phyloP scores from a whole-genome alignment of 2,888 invertebrate genomes.

The Dorcus parallelipipedus region DNA sequence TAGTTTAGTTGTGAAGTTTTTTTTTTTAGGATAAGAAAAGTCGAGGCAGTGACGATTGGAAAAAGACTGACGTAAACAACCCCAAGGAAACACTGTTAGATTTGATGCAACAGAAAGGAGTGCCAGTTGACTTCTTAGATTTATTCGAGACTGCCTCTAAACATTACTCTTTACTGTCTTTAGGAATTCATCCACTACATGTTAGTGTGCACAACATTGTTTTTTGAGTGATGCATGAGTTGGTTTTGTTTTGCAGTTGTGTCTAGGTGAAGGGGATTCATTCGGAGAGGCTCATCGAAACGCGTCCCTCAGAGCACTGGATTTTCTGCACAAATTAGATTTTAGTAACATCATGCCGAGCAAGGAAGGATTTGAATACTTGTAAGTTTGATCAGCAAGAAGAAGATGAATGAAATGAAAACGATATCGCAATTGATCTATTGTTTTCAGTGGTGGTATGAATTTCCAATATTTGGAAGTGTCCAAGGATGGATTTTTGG shows the following conservation, averaged over 20 bases:
- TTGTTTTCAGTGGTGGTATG: too few species aligned
- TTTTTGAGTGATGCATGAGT: too few species aligned
- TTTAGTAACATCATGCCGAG: constrained; percentile 5
- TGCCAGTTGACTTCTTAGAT: constrained; percentile 18
- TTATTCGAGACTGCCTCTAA: constrained; percentile 13
- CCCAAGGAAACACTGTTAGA: constrained; percentile 18
- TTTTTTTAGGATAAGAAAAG: constrained; percentile 9
- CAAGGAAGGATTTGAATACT: constrained; percentile 4
- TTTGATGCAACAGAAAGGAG: constrained; percentile 17
- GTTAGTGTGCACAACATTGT: constrained; percentile 7
- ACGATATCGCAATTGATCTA: too few species aligned
- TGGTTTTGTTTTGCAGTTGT: constrained; percentile 5
- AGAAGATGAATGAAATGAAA: too few species aligned
- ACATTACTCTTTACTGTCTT: constrained; percentile 12
- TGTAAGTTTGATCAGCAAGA: background rate
- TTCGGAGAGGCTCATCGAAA: constrained; percentile 9
- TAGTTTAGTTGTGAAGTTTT: background rate
- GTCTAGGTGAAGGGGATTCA: constrained; percentile 11
- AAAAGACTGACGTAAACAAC: background rate
- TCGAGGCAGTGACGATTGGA: constrained; percentile 2
- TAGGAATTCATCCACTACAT: constrained; percentile 21
- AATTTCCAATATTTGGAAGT: too few species aligned
- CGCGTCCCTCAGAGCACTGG: constrained; percentile 14
- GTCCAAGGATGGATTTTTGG: too few species aligned
- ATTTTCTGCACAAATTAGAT: constrained; percentile 14